Evolutionary conservation across 1,140 invertebrate genomes (phyloP), one percentile per base, ranked within the genome.

Genomic region (Habropoda laboriosa): DNA sequence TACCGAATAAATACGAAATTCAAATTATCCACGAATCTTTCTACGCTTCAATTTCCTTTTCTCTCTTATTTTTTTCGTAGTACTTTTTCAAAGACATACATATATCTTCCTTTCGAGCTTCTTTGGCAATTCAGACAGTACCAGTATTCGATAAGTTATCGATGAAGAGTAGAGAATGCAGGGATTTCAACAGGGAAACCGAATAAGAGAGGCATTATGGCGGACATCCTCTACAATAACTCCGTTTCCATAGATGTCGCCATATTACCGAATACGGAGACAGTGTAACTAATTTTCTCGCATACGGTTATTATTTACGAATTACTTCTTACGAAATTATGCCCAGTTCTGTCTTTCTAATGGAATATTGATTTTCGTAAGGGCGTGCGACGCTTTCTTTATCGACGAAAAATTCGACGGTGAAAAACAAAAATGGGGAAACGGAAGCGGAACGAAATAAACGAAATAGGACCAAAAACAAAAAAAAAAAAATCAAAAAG

Each of bases 1-100:
- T 87, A 91, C 84, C 30, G 84, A 85, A 88, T 88, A 74, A 84
- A 86, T 85, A 79, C 71, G 42, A 73, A 75, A 78, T 67, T 74
- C 57, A 61, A 76, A 78, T 61, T 30, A n/a, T 49, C 24, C 6
- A 2, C 35, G 4, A 1, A 6, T 66, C 42, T 30, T 32, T 68
- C 21, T 45, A 8, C n/a, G 32, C 18, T 27, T 16, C 30, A 5
- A 16, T 24, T 7, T 0, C 30, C 16, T 18, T 13, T 5, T 12
- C 16, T 18, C 5, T 5, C 4, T 40, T 1, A 30, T 4, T 4
- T 6, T 49, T 5, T 30, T 16, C 1, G 16, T 32, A 47, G 10
- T 45, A 13, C 5, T 47, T 24, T 30, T 24, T 61, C 4, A 6
- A 35, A 32, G 18, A 1, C 0, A 21, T 49, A n/a, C n/a, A n/a